Evolutionary conservation across 1,140 invertebrate species (phyloP).

Genomic region (Neotoxoptera formosana): DNA sequence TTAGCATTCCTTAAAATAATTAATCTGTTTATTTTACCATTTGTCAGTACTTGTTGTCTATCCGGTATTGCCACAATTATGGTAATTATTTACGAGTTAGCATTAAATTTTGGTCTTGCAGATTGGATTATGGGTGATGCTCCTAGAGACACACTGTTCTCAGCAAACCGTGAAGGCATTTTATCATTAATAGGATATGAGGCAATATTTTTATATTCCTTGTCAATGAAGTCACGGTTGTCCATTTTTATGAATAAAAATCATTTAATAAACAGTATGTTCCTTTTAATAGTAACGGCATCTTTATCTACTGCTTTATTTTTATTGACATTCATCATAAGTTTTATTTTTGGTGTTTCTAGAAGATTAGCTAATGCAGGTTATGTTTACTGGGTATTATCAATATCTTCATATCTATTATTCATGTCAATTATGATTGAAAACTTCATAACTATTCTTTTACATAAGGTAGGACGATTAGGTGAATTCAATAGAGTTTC

Average conservation of each 20-base stretch:
- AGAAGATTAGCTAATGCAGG: slow-evolving; percentile 79
- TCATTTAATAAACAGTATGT: slow-evolving; percentile 62
- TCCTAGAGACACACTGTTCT: slow-evolving; percentile 71
- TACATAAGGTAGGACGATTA: background rate
- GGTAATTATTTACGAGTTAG: slow-evolving; percentile 74
- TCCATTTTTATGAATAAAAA: slow-evolving; percentile 62
- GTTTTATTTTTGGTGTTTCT: slow-evolving; percentile 68
- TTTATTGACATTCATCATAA: slow-evolving; percentile 65
- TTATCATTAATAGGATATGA: slow-evolving; percentile 85
- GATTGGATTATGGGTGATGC: slow-evolving; percentile 75
- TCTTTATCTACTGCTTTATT: slow-evolving; percentile 66
- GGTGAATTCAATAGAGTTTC: slow-evolving; percentile 52
- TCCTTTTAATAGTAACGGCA: slow-evolving; percentile 63
- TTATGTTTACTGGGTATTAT: slow-evolving; percentile 78
- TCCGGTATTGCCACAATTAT: slow-evolving; percentile 67
- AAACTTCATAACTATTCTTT: slow-evolving; percentile 50
- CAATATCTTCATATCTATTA: slow-evolving; percentile 64
- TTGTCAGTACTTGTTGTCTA: slow-evolving; percentile 65
- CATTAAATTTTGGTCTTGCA: slow-evolving; percentile 71
- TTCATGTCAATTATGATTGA: slow-evolving; percentile 59
- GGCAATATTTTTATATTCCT: slow-evolving; percentile 79
- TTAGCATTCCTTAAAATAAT: slow-evolving; percentile 83
- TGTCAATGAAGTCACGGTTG: slow-evolving; percentile 73
- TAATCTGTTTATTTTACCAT: slow-evolving; percentile 69
- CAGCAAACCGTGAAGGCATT: slow-evolving; percentile 90